Evolutionary conservation across 2,797 vertebrate genomes (phyloP).

Genomic region (Syngnathus rostellatus): DNA sequence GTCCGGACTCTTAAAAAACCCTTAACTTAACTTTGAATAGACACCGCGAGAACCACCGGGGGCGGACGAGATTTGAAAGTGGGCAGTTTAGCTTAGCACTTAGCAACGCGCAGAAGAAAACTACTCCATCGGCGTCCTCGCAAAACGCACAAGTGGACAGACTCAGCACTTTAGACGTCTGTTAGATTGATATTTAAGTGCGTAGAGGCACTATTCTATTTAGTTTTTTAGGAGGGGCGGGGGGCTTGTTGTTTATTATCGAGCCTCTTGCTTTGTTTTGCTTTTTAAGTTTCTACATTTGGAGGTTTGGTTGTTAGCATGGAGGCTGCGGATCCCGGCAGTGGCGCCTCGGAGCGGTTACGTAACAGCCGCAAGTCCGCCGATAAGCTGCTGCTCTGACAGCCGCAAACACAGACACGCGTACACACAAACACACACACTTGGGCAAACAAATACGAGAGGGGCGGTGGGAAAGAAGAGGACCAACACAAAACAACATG

Average conservation of each 20-base stretch:
- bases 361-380: slow-evolving; percentile 52
- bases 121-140: background rate
- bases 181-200: background rate
- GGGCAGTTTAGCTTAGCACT: slow-evolving; percentile 7
- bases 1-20: background rate
- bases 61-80: background rate
- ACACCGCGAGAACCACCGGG: accelerated
- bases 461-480: background rate
- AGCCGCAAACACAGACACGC: background rate
- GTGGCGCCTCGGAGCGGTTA: slow-evolving; percentile 57
- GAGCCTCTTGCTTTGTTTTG: background rate
- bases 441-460: background rate
- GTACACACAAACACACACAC: background rate
- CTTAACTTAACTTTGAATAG: background rate
- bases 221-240: background rate
- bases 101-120: slow-evolving; percentile 1
- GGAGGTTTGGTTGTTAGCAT: slow-evolving; percentile 39
- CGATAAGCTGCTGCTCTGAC: slow-evolving; percentile 29
- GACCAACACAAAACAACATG: slow-evolving; percentile 23
- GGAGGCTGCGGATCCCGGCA: slow-evolving; percentile 55
- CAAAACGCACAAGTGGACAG: background rate
- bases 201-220: background rate
- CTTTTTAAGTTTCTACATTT: background rate
- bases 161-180: background rate
- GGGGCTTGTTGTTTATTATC: background rate